Conservation (phyloP, 2,113 vertebrate genomes). For the Promerops cafer region DNA sequence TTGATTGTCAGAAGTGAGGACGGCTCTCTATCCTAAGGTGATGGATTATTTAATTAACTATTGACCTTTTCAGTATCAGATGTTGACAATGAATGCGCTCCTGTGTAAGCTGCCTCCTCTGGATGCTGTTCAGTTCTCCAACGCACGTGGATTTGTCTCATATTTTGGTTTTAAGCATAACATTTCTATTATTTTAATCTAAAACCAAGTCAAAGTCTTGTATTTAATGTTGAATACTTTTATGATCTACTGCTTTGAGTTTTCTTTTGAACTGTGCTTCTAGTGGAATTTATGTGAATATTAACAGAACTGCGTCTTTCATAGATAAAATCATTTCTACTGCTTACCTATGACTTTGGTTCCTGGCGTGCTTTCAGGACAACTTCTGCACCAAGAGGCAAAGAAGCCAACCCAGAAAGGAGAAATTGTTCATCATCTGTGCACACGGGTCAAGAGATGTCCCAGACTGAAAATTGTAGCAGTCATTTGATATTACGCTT, state of each 20-base stretch:
- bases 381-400: background rate
- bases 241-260: background rate
- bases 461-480: background rate
- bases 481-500: background rate
- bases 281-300: background rate
- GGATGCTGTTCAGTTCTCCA: slow-evolving; percentile 76
- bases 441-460: background rate
- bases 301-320: background rate
- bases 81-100: slow-evolving; percentile 89
- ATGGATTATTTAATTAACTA: slow-evolving; percentile 99
- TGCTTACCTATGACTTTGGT: background rate
- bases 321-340: background rate
- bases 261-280: background rate
- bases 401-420: background rate
- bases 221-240: background rate
- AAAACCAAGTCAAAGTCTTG: background rate
- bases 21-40: slow-evolving; percentile 91
- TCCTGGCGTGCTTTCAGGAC: background rate
- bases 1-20: slow-evolving; percentile 88
- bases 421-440: background rate
- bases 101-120: slow-evolving; percentile 83
- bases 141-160: slow-evolving; percentile 69
- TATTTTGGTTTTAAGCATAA: slow-evolving; percentile 20
- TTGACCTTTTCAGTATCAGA: slow-evolving; percentile 97
- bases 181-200: slow-evolving; percentile 39